phyloP scores from a whole-genome alignment of 2,113 vertebrate species.

The Amphiprion ocellaris region DNA sequence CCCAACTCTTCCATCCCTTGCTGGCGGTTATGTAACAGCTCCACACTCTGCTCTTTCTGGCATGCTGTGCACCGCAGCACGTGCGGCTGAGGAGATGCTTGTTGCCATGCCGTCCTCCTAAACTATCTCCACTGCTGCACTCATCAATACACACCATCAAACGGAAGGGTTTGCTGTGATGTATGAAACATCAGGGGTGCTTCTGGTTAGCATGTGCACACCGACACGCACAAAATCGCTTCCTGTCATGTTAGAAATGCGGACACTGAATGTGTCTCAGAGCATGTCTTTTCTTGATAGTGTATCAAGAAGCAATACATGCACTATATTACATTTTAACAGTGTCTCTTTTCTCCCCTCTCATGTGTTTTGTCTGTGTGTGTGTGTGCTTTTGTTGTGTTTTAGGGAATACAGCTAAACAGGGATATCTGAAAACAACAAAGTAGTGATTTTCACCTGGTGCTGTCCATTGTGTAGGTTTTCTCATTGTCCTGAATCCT shows the following conservation, averaged over 20 bases:
- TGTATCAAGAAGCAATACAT: not conserved
- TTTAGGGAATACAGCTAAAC: slow-evolving; percentile 17
- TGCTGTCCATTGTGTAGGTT: not conserved
- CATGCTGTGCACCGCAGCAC: slow-evolving; percentile 44
- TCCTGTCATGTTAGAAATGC: not conserved
- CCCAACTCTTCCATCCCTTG: slow-evolving; percentile 47
- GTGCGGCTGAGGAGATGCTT: slow-evolving; percentile 63
- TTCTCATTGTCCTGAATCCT: not conserved
- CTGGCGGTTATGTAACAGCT: slow-evolving; percentile 70
- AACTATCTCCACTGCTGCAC: slow-evolving; percentile 36
- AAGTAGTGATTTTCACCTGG: not conserved
- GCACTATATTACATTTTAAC: not conserved
- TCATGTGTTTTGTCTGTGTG: not conserved
- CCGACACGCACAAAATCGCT: not conserved
- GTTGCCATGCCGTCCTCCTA: slow-evolving; percentile 47
- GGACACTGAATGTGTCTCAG: slow-evolving; percentile 3
- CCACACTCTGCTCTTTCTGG: slow-evolving; percentile 45
- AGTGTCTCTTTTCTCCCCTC: not conserved
- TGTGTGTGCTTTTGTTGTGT: slow-evolving; percentile 5
- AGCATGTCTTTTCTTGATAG: not conserved
- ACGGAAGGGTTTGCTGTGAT: slow-evolving; percentile 42
- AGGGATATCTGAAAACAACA: not conserved
- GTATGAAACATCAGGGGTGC: slow-evolving; percentile 35
- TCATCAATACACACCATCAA: slow-evolving; percentile 47
- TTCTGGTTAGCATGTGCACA: not conserved